These are phyloP conservation scores for Oncorhynchus clarkii DNA, from an alignment of 2,113 vertebrate genomes.

Conservation along the genomic window DNA sequence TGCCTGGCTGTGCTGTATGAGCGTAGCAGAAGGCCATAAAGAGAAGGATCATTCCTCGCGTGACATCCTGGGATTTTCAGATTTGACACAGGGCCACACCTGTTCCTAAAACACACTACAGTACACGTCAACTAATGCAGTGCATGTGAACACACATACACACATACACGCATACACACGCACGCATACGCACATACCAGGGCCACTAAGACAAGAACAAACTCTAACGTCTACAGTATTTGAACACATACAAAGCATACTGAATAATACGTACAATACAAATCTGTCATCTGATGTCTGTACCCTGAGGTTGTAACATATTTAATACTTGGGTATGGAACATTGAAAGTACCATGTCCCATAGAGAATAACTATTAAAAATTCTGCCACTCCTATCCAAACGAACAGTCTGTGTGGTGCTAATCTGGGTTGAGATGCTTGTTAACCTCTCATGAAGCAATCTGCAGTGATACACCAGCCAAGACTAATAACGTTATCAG, in stretches of 20 bases:
- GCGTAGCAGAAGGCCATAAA: conserved; percentile 69
- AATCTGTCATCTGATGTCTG: too few relatives aligned
- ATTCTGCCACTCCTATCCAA: conserved; percentile 2
- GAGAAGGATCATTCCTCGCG: conserved; percentile 72
- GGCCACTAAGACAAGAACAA: not conserved
- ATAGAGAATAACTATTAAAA: not conserved
- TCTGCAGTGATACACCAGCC: conserved; percentile 26
- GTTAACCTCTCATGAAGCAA: conserved; percentile 6
- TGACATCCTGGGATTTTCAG: conserved; percentile 75
- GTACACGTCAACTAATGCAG: too few relatives aligned
- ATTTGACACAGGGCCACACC: conserved; percentile 78
- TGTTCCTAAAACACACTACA: conserved; percentile 53
- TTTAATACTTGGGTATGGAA: not conserved
- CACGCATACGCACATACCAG: conserved; percentile 7
- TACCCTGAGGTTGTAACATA: not conserved
- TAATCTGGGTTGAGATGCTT: conserved; percentile 19
- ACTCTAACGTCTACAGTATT: not conserved
- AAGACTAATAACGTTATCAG: conserved; percentile 13
- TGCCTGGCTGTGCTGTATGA: conserved; percentile 38
- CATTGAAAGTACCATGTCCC: not conserved
- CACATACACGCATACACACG: conserved; percentile 8
- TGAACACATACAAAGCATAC: not conserved
- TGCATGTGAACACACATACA: conserved; percentile 18
- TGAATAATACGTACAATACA: too few relatives aligned
- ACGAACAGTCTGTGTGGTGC: conserved; percentile 14